Base-by-base conservation (phyloP, 2,888 invertebrate genomes). In the Eupithecia centaureata region DNA sequence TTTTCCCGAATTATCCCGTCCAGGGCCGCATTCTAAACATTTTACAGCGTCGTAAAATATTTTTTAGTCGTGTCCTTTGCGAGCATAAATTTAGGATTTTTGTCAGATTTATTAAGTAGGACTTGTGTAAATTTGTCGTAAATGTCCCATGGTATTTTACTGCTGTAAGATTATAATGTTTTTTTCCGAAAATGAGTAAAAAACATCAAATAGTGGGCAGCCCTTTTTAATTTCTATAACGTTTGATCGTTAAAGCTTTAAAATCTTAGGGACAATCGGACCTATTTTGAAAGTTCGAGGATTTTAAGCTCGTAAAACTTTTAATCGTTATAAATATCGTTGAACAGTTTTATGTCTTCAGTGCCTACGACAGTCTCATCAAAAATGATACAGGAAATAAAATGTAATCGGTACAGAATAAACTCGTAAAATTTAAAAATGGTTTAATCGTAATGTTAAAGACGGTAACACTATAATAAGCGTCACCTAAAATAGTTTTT, bases 71-170 rank as follows among this genome's bases (percentile, higher is more conserved):
- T 77, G 82, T 82, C 84, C 82, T 83, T 79, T 79, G 81, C 84
- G 82, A 78, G 82, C 86, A 87, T 92, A 91, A 91, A 91, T 91
- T 89, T 84, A 73, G 83, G 85, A 83, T 88, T 87, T 52, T 86
- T 89, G 90, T 91, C 90, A 89, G 90, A 90, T 91, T 90, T 90
- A 89, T 90, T 88, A 87, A 88, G 88, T 89, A 88, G 85, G 85
- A 85, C 87, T 86, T 87, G 90, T 90, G 89, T 90, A 89, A 87
- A 92, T 90, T 90, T 86, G 88, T 90, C 91, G 88, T 92, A 90
- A 92, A 91, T 54, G 90, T 91, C 90, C 82, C 79, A 89, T 87
- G 82, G 84, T 88, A 88, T 87, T 92, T 90, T 91, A 91, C 83
- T 79, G 86, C 86, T 82, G 73, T 82, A 81, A 83, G 85, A 88